A percentile compares a stretch with the other conserved stretches of the same genome.
Evolutionary conservation across 2,888 invertebrate species (phyloP).

Genomic region (Zygaena filipendulae): DNA sequence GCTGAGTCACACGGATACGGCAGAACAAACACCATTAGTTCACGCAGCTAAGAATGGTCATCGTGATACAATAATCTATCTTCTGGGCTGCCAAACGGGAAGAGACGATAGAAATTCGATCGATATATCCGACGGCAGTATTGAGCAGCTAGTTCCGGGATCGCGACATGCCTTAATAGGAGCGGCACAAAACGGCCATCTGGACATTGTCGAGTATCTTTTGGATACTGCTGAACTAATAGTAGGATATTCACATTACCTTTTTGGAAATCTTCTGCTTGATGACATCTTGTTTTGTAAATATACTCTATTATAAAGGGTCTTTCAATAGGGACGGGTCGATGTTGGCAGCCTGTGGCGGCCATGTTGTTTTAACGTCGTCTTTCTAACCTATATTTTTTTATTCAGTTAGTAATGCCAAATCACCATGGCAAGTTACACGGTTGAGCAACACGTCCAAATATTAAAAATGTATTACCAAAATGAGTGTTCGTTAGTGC

Average conservation of each 20-base stretch:
- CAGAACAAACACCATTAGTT: constrained; percentile 86
- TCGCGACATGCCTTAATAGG: constrained; percentile 90
- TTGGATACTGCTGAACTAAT: constrained; percentile 86
- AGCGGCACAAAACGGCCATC: constrained; percentile 88
- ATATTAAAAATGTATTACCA: too few species aligned
- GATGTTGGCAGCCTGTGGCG: too few species aligned
- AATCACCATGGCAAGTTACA: too few species aligned
- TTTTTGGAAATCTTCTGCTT: constrained; percentile 61
- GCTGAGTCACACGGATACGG: constrained; percentile 82
- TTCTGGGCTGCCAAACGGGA: constrained; percentile 78
- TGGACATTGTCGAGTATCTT: constrained; percentile 89
- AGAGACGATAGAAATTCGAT: constrained; percentile 75
- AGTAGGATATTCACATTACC: constrained; percentile 64
- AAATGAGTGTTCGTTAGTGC: too few species aligned
- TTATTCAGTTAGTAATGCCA: too few species aligned
- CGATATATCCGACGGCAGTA: constrained; percentile 52
- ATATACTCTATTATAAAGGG: too few species aligned
- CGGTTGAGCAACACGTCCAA: too few species aligned
- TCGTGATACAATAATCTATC: constrained; percentile 86
- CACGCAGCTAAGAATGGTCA: constrained; percentile 92
- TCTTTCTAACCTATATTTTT: too few species aligned
- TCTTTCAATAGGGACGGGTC: too few species aligned
- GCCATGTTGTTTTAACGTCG: too few species aligned
- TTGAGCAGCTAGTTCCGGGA: constrained; percentile 79
- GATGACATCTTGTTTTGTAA: too few species aligned